These are phyloP conservation scores for Sitobion miscanthi DNA, from an alignment of 1,140 invertebrate genomes.

Conservation along the genomic window DNA sequence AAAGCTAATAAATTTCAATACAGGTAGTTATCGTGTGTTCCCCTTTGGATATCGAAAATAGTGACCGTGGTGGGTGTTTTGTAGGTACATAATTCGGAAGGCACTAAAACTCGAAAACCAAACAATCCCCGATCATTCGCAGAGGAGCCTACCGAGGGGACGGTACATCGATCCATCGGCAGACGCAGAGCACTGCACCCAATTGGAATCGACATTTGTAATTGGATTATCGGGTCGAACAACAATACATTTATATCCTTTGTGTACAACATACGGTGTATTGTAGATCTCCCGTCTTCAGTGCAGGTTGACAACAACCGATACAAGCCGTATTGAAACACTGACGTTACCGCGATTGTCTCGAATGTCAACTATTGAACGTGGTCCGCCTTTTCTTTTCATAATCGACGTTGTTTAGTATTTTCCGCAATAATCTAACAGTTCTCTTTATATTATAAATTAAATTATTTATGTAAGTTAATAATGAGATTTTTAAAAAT, in stretches of 20 bases:
- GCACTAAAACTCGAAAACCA: neutral
- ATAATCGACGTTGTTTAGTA: neutral
- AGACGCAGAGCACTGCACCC: neutral
- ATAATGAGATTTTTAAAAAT: neutral
- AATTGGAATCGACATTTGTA: slow-evolving; percentile 15
- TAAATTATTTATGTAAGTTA: neutral
- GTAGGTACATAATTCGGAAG: neutral
- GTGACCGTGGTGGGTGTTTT: neutral
- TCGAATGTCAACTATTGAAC: neutral
- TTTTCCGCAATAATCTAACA: neutral
- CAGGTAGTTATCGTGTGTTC: neutral
- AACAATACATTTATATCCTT: neutral
- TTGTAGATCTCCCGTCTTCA: neutral
- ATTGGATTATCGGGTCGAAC: neutral
- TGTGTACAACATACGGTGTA: neutral
- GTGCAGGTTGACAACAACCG: neutral
- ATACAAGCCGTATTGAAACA: neutral
- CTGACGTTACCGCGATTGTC: neutral
- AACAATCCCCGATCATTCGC: neutral
- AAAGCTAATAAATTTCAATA: slow-evolving; percentile 44
- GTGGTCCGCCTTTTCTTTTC: neutral
- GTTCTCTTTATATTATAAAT: too few species aligned
- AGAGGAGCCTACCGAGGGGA: neutral
- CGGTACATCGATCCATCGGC: neutral
- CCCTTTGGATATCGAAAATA: neutral